These are phyloP conservation scores for Holothuria leucospilota DNA, from an alignment of 53 echinoderm and acorn worm genomes.

Conservation along the genomic window DNA sequence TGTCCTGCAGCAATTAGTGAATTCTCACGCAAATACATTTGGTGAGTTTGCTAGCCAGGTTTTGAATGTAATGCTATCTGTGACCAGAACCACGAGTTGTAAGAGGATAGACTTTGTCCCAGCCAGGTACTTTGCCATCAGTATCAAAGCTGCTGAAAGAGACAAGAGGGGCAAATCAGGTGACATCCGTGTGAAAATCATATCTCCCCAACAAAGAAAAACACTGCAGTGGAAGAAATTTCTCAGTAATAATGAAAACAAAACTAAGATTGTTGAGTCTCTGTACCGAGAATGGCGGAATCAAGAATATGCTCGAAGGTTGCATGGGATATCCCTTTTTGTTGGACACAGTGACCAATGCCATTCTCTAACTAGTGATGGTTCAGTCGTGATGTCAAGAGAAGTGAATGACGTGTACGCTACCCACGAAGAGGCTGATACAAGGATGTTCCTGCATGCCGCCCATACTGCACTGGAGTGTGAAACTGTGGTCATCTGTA, in stretches of 20 bases:
- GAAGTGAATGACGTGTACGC: not conserved
- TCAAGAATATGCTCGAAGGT: not conserved
- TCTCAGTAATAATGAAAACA: constrained; percentile 4
- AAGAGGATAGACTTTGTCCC: constrained; percentile 21
- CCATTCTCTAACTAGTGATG: constrained; percentile 10
- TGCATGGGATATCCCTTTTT: not conserved
- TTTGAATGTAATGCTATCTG: not conserved
- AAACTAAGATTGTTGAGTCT: not conserved
- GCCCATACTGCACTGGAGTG: not conserved
- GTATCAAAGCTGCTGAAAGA: constrained; percentile 21
- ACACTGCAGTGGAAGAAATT: constrained; percentile 36
- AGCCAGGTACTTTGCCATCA: constrained; percentile 4
- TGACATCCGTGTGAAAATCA: not conserved
- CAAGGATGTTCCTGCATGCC: constrained; percentile 20
- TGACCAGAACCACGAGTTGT: not conserved
- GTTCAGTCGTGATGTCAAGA: not conserved
- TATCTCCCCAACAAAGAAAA: not conserved
- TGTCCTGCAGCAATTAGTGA: constrained; percentile 7
- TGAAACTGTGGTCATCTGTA: constrained; percentile 16
- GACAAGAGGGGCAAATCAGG: not conserved
- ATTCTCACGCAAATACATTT: constrained; percentile 15
- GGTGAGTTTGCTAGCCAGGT: constrained; percentile 11
- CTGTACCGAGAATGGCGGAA: not conserved
- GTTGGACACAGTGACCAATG: constrained; percentile 15
- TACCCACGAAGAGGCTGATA: constrained; percentile 11